phyloP scores from a whole-genome alignment of 2,888 invertebrate genomes.

The Lasioglossum figueresi region DNA sequence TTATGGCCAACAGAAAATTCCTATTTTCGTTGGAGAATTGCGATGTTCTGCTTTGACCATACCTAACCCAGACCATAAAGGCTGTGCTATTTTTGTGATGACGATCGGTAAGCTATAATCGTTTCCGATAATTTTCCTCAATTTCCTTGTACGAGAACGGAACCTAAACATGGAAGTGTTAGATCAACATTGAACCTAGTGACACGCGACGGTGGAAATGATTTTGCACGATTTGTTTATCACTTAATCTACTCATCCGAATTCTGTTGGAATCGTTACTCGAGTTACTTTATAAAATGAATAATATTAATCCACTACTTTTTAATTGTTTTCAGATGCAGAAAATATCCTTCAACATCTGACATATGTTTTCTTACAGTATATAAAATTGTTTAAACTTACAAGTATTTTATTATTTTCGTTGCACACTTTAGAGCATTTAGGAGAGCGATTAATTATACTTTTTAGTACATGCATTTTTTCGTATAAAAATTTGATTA shows the following conservation, averaged over 20 bases:
- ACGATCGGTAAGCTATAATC: neutral
- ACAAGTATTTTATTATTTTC: neutral
- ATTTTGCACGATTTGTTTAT: neutral
- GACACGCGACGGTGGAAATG: neutral
- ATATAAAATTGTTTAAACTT: neutral
- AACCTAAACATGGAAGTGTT: neutral
- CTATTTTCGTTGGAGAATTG: neutral
- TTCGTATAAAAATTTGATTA: neutral
- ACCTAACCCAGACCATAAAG: too few species aligned
- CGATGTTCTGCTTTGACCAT: neutral
- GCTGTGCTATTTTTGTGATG: neutral
- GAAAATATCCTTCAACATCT: neutral
- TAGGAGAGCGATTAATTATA: neutral
- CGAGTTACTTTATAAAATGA: neutral
- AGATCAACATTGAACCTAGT: neutral
- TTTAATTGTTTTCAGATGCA: neutral
- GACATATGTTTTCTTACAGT: neutral
- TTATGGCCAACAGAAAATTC: neutral
- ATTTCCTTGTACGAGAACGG: neutral
- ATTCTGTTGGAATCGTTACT: too few species aligned
- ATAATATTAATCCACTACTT: neutral
- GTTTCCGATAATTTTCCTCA: neutral
- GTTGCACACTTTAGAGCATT: neutral
- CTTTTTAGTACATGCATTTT: neutral
- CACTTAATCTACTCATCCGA: neutral